These are phyloP conservation scores for Drosophila prosaltans DNA, from an alignment of 1,140 invertebrate genomes.

Conservation along the genomic window DNA sequence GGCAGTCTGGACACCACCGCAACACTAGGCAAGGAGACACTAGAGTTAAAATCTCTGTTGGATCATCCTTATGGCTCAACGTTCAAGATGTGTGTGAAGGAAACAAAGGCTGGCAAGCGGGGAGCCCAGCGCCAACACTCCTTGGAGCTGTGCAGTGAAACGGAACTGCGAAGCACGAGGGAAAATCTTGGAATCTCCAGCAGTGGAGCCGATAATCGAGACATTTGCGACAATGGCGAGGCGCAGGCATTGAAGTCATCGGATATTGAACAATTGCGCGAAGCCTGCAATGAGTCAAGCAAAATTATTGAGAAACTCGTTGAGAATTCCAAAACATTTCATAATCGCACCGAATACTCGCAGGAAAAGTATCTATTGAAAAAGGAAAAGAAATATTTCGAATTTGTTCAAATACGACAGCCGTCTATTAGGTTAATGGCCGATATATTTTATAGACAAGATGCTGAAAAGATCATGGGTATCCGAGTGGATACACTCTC, in stretches of 20 bases:
- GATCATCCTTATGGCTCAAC: constrained; percentile 90
- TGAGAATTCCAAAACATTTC: constrained; percentile 94
- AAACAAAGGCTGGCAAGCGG: constrained; percentile 57
- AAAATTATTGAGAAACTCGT: constrained; percentile 94
- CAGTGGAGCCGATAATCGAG: constrained; percentile 92
- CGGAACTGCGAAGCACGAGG: constrained; percentile 83
- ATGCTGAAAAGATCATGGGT: constrained; percentile 90
- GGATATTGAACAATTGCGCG: constrained; percentile 91
- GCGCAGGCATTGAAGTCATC: constrained; percentile 92
- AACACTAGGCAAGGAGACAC: constrained; percentile 88
- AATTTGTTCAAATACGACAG: constrained; percentile 89
- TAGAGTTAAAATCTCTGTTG: constrained; percentile 88
- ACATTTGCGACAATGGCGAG: constrained; percentile 91
- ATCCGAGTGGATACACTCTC: constrained; percentile 93
- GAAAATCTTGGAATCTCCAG: constrained; percentile 85
- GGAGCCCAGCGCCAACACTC: constrained; percentile 85
- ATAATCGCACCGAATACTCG: constrained; percentile 94
- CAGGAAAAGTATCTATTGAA: constrained; percentile 97
- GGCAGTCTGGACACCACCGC: constrained; percentile 85
- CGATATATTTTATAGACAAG: constrained; percentile 91
- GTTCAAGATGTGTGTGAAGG: constrained; percentile 90
- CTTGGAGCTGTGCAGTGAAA: constrained; percentile 85
- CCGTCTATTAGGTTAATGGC: constrained; percentile 90
- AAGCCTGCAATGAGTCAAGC: constrained; percentile 88
- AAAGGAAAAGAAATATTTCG: constrained; percentile 95